Evolutionary conservation across 2,797 vertebrate species (phyloP).

Genomic region (Myoxocephalus aenaeus): DNA sequence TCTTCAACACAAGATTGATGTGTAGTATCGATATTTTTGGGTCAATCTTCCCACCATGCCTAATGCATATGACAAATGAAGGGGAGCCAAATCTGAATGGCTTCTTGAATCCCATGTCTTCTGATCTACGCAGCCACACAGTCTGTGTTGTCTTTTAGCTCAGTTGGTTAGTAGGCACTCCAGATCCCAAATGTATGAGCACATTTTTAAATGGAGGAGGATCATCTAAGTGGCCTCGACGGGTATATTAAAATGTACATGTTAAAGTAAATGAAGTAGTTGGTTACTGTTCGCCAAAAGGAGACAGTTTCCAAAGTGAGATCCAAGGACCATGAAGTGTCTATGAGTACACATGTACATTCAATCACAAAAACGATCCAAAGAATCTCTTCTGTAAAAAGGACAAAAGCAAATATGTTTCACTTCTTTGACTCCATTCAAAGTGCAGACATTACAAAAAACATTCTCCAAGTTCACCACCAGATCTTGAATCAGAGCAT

Average conservation of each 20-base stretch:
- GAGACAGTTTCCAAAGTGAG: background rate
- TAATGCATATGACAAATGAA: too few species aligned
- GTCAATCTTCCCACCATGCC: too few species aligned
- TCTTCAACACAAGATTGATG: too few species aligned
- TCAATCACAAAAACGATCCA: background rate
- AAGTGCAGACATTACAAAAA: background rate
- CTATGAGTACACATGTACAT: background rate
- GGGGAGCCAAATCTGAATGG: too few species aligned
- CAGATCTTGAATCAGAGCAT: conserved; percentile 28
- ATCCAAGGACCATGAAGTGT: background rate
- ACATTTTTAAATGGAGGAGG: background rate
- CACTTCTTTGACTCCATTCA: background rate
- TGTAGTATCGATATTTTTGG: too few species aligned
- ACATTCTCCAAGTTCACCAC: conserved; percentile 19
- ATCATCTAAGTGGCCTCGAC: background rate
- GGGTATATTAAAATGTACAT: too few species aligned
- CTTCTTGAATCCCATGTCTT: too few species aligned
- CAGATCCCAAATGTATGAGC: background rate
- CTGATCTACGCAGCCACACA: too few species aligned
- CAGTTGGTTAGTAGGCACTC: too few species aligned
- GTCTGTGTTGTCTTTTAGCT: too few species aligned
- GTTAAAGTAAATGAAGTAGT: too few species aligned
- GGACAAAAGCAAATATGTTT: background rate
- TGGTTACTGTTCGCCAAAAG: background rate
- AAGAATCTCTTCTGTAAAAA: background rate